phyloP scores from a whole-genome alignment of 2,797 vertebrate genomes.

The Mormyrus hasselquistii region DNA sequence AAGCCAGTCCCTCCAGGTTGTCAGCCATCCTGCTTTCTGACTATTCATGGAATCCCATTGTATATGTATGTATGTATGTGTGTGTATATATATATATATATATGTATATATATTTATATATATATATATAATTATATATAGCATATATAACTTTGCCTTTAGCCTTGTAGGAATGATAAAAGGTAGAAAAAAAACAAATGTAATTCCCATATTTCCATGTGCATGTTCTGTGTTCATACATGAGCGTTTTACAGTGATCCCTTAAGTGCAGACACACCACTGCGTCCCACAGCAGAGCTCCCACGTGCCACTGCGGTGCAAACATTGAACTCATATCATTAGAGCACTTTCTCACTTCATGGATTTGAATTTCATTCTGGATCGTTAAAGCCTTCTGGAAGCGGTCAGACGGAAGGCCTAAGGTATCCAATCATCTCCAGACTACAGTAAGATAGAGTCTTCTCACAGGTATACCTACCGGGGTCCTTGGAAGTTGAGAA shows the following conservation, averaged over 20 bases:
- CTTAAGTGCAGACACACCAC: neutral
- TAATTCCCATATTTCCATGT: conserved; percentile 20
- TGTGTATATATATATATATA: neutral
- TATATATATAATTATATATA: conserved; percentile 7
- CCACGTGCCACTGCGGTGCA: conserved; percentile 34
- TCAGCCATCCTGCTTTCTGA: neutral
- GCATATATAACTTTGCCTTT: conserved; percentile 6
- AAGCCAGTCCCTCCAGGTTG: neutral
- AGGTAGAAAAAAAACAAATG: conserved; percentile 34
- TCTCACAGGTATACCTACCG: conserved; percentile 5
- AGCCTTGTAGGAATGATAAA: conserved; percentile 50
- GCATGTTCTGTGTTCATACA: conserved; percentile 5
- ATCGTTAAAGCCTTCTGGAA: neutral
- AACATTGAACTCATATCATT: neutral
- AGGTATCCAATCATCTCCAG: neutral
- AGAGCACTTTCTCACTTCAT: neutral
- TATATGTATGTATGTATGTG: neutral
- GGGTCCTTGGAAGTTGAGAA: conserved; percentile 7
- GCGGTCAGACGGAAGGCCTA: neutral
- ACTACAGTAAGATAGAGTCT: neutral
- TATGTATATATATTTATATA: neutral
- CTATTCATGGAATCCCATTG: neutral
- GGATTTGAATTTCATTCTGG: neutral
- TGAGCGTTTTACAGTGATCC: neutral
- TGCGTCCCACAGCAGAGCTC: neutral